Percentiles rank a stretch among this genome's conserved stretches.
Evolutionary conservation across 2,888 invertebrate species (phyloP).

Genomic region (Morpho helenor): DNA sequence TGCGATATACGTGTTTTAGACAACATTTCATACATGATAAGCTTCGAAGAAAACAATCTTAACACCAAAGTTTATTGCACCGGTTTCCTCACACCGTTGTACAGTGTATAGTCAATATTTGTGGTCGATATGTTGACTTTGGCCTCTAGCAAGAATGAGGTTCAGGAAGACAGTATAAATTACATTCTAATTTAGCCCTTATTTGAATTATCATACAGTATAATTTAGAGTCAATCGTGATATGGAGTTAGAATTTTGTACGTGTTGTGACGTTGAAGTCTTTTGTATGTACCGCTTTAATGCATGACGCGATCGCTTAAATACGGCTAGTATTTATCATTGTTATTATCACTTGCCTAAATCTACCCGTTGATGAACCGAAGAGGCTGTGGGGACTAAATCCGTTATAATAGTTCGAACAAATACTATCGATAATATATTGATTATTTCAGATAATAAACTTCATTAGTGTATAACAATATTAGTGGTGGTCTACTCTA

Average conservation of each 20-base stretch:
- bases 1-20: background rate
- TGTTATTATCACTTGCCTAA: too few relatives aligned
- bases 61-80: slow-evolving; percentile 50
- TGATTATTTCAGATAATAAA: too few relatives aligned
- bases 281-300: slow-evolving; percentile 37
- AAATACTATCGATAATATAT: too few relatives aligned
- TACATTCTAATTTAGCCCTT: background rate
- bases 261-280: slow-evolving; percentile 44
- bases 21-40: background rate
- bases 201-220: background rate
- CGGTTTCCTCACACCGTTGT: slow-evolving; percentile 29
- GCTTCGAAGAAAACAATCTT: background rate
- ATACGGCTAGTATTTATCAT: too few relatives aligned
- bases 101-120: slow-evolving; percentile 48
- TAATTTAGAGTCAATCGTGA: background rate
- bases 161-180: background rate
- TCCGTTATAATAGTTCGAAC: too few relatives aligned
- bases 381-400: too few relatives aligned
- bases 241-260: background rate
- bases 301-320: background rate
- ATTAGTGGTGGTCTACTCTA: too few relatives aligned
- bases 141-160: slow-evolving; percentile 12
- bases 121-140: slow-evolving; percentile 48
- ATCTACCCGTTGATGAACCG: too few relatives aligned
- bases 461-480: too few relatives aligned